Evolutionary conservation across 2,113 vertebrate species (phyloP), one percentile per base, ranked within the genome.

Genomic region (Epinephelus lanceolatus): DNA sequence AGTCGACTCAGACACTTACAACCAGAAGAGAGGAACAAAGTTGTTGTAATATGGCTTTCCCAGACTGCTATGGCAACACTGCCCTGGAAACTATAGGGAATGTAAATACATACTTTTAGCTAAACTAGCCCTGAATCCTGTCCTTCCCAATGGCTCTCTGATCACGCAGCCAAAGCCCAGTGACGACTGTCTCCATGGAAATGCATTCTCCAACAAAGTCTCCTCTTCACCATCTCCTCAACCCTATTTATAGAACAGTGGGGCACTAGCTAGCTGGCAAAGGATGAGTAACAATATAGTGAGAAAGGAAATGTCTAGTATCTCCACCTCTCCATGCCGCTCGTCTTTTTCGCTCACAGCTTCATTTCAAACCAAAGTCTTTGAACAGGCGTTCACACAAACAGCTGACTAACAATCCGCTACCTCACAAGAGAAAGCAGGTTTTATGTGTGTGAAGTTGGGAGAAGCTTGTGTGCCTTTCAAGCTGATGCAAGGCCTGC

Each of bases 211-310:
- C 81, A 76, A 78, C 81, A 86, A 86, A 70, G 65, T 87, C 86
- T 87, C 76, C 69, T 80, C 71, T 72, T 76, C 76, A 84, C 85
- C 89, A 90, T 90, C 79, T 86, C 71, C 80, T 80, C 62, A 47
- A 60, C 71, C 77, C 91, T 94, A 93, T 94, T 94, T 92, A 80
- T 93, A 93, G 91, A 71, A n/a, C 13, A 49, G 76, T 82, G 68
- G 78, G 84, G 73, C 55, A 65, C 73, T 60, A 59, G 85, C 71
- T 76, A 72, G 67, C 80, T 71, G 81, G 85, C 86, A 75, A 84
- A 84, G 55, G 83, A 89, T 90, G 91, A 91, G 73, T 81, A 91
- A 73, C 78, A 78, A 75, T 76, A 76, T 15, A 74, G 87, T 84
- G 82, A 81, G 86, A 86, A 89, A 74, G 68, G 86, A 92, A 91